Evolutionary conservation across 2,797 vertebrate genomes (phyloP), one percentile per base, ranked within the genome.

Genomic region (Moxostoma hubbsi): DNA sequence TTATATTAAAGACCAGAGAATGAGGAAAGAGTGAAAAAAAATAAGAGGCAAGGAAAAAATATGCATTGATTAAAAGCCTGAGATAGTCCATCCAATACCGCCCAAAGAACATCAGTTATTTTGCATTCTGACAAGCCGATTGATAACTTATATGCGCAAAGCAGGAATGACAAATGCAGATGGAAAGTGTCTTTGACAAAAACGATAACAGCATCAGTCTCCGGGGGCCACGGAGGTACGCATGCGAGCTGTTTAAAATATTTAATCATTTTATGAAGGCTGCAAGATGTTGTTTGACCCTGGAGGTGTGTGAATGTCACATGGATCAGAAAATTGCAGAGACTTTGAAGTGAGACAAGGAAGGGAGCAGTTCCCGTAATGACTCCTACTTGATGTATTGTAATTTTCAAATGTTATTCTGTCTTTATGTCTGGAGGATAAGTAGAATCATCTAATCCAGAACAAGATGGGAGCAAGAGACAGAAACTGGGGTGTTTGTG

Each of bases 201-300:
- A 98, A 97, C 95, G 97, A 99, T 99, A 98, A 98, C 96, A 93
- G 95, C 95, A 96, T 97, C 95, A 95, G 96, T 98, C 97, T 98
- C 96, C 85, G 91, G 95, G 93, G 95, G 96, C 93, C 90, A 94
- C 92, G 94, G 96, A 96, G 96, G 96, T 96, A 95, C 94, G 94
- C 94, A 96, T 94, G 94, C 95, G 94, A 95, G 95, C 96, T 97
- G 96, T 96, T 98, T 98, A 98, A 98, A 99, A 99, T 98, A 98
- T 99, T 98, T 98, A 98, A 98, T 98, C 93, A 99, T 98, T 97
- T 97, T 98, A 97, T 95, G 93, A 95, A 98, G 96, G 95, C 95
- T 94, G 95, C 90, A 96, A 92, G 96, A 96, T 96, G 97, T 94
- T 95, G 96, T 97, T 97, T 98, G 98, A 99, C 98, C 97, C 97